These are phyloP conservation scores for Drosophila mojavensis DNA, from an alignment of 1,140 invertebrate genomes.

Conservation along the genomic window DNA sequence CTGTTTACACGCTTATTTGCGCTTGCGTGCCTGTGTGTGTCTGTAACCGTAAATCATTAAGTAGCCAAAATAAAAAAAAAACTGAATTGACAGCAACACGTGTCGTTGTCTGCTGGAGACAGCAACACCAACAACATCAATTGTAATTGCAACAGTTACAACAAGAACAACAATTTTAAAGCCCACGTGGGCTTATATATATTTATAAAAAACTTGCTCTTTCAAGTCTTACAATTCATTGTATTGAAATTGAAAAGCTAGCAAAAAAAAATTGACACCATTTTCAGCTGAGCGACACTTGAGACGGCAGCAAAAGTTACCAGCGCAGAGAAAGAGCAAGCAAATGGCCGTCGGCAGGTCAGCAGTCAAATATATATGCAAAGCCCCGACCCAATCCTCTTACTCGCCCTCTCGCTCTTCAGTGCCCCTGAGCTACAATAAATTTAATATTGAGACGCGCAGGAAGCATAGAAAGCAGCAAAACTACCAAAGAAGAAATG, in stretches of 20 bases:
- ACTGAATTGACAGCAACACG: conserved; percentile 55
- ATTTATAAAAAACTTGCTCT: conserved; percentile 6
- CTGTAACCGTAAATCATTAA: conserved; percentile 50
- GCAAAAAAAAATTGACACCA: conserved; percentile 39
- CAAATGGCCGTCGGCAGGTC: conserved; percentile 7
- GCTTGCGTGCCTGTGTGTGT: conserved; percentile 5
- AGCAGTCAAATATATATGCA: conserved; percentile 31
- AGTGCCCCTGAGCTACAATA: conserved; percentile 10
- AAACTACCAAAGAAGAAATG: not conserved
- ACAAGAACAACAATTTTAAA: conserved; percentile 2
- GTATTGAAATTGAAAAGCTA: conserved; percentile 34
- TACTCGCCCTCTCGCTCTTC: not conserved
- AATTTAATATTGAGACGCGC: conserved; percentile 36
- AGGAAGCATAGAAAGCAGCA: conserved; percentile 4
- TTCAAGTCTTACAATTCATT: conserved; percentile 35
- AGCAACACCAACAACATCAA: conserved; percentile 21
- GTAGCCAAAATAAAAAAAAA: conserved; percentile 18
- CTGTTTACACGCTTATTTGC: conserved; percentile 66
- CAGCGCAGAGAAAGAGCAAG: not conserved
- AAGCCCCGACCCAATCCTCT: not conserved
- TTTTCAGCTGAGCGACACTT: conserved; percentile 22
- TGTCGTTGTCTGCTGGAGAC: conserved; percentile 38
- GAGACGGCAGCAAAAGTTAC: conserved; percentile 9
- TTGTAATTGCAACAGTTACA: conserved; percentile 39
- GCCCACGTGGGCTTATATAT: conserved; percentile 36